Percentiles rank a stretch among this genome's conserved stretches.
Conservation (phyloP, 2,113 vertebrate species). For the Hystrix brachyura region DNA sequence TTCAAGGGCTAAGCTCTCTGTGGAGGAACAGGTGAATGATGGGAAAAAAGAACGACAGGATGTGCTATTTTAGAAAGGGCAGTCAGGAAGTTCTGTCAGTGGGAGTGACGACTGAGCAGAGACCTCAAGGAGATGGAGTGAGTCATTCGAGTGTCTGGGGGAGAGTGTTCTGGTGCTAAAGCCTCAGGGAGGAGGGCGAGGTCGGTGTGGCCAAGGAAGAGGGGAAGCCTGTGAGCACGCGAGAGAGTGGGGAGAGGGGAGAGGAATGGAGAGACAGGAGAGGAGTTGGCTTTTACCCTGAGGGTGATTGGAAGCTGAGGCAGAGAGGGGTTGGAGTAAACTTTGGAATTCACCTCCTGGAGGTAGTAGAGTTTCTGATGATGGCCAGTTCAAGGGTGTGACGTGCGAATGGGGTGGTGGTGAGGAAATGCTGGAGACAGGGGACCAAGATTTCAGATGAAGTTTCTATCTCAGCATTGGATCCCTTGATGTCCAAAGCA, state of each 20-base stretch:
- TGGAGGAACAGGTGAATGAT: background rate
- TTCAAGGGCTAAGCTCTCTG: background rate
- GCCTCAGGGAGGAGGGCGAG: background rate
- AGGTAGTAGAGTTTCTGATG: background rate
- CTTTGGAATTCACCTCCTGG: background rate
- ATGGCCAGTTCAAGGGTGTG: background rate
- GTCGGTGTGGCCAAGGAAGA: background rate
- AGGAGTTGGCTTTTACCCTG: background rate
- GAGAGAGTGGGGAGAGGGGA: accelerated
- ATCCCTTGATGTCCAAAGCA: background rate
- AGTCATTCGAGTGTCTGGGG: background rate
- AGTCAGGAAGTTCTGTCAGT: background rate
- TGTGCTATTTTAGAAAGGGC: background rate
- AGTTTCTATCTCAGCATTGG: background rate
- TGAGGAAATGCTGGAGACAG: background rate
- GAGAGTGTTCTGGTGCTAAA: background rate
- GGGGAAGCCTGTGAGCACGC: background rate
- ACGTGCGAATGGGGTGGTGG: background rate
- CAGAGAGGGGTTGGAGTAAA: background rate
- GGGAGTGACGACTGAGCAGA: background rate
- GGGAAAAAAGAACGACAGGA: background rate
- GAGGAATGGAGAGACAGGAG: background rate
- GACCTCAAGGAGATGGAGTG: background rate
- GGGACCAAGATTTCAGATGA: background rate
- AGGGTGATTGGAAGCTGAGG: background rate